Base-by-base conservation (phyloP, 2,888 invertebrate species). In the Therioaphis trifolii region DNA sequence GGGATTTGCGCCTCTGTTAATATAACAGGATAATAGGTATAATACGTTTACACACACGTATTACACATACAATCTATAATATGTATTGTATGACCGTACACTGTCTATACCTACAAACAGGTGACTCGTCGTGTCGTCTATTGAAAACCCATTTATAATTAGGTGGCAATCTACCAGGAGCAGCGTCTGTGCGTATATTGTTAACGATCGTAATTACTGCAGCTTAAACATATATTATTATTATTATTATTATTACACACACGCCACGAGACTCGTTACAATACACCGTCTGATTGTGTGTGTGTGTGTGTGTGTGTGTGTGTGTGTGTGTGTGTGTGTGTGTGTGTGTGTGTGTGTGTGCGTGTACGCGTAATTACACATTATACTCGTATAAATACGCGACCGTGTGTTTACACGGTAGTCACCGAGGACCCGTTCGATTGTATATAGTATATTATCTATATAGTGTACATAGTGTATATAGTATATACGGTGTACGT, bases 91-190 rank as follows among this genome's bases (percentile, higher is more conserved):
- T n/a, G n/a, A n/a, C n/a, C n/a, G n/a, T n/a, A n/a, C n/a, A n/a
- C n/a, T 35, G 35, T 7, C 3, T 35, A 35, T 35, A 5, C 3
- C 7, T 35, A 35, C 7, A 35, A 35, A 35, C 52, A 21, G 58
- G 4, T 12, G 58, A 58, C 58, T 58, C 21, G 24, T 52, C 2
- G 52, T 21, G 11, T 24, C 21, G 24, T 24, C 21, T 49, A 52
- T 72, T 29, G 72, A 14, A 46, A 52, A 71, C 27, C n/a, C 29
- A 52, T 52, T 72, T 72, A 52, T 35, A 52, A 72, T 72, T 72
- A 72, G 49, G 72, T 72, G 52, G 21, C 68, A 43, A 68, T 68
- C 21, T 21, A 43, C 68, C 68, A 21, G 63, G 29, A 29, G 58
- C 35, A 35, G 68, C 1, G n/a, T n/a, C n/a, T n/a, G 35, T 35